A percentile compares a stretch with the other conserved stretches of the same genome.
phyloP scores from a whole-genome alignment of 2,888 invertebrate species.

The Pheosia gnoma region DNA sequence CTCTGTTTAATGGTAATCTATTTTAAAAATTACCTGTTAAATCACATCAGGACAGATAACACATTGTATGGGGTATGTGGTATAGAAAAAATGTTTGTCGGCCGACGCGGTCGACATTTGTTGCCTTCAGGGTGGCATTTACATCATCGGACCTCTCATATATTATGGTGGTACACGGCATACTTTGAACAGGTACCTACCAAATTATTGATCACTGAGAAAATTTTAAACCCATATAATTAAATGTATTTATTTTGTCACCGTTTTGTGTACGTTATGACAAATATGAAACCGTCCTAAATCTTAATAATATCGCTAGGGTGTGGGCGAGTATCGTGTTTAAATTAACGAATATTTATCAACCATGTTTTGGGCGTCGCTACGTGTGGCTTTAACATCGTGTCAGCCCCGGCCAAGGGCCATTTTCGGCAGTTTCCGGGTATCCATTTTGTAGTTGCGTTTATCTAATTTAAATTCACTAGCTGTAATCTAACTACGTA shows the following conservation, averaged over 20 bases:
- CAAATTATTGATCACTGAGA: constrained; percentile 38
- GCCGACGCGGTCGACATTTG: constrained; percentile 68
- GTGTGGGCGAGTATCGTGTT: constrained; percentile 71
- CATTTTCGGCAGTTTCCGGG: constrained; percentile 73
- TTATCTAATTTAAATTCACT: constrained; percentile 61
- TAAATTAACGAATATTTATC: constrained; percentile 76
- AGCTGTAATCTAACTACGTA: constrained; percentile 48
- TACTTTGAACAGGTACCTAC: constrained; percentile 50
- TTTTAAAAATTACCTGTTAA: constrained; percentile 82
- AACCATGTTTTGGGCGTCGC: constrained; percentile 61
- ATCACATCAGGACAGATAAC: constrained; percentile 83
- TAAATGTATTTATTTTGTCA: constrained; percentile 32
- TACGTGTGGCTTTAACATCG: constrained; percentile 56
- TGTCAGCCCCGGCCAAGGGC: constrained; percentile 46
- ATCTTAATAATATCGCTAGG: constrained; percentile 63
- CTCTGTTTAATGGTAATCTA: constrained; percentile 78
- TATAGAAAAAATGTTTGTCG: constrained; percentile 77
- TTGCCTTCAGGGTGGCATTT: constrained; percentile 78
- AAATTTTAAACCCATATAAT: constrained; percentile 25
- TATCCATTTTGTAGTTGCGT: constrained; percentile 46
- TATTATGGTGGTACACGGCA: constrained; percentile 58
- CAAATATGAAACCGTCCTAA: constrained; percentile 55
- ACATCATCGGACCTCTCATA: constrained; percentile 67
- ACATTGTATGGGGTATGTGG: constrained; percentile 76
- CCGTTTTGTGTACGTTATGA: constrained; percentile 35